Conservation (phyloP, 2,113 vertebrate genomes). For the Alaudala cheleensis region DNA sequence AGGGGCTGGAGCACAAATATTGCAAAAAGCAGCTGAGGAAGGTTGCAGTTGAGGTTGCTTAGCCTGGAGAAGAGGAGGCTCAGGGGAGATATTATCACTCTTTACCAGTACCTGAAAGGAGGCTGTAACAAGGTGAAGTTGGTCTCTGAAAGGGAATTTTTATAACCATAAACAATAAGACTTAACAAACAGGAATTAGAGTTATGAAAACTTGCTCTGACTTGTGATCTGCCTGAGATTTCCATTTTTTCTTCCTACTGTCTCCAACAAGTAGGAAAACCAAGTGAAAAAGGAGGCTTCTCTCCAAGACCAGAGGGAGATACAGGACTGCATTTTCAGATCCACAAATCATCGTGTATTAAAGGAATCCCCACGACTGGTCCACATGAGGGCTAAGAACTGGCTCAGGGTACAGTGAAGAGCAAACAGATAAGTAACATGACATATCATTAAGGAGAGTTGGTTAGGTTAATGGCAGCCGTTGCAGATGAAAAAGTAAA, state of each 20-base stretch:
- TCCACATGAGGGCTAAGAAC: not conserved
- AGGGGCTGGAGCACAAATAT: not conserved
- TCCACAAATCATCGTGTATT: not conserved
- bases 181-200: not conserved
- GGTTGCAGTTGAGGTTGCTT: not conserved
- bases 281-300: not conserved
- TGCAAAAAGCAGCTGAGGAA: not conserved
- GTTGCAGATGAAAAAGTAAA: not conserved
- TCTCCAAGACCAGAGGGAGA: not conserved
- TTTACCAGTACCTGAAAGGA: not conserved
- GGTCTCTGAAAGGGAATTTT: not conserved
- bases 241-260: not conserved
- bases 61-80: not conserved
- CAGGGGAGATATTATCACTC: not conserved
- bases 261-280: not conserved
- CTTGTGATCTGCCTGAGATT: not conserved
- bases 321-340: not conserved
- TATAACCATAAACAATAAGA: not conserved
- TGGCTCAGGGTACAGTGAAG: not conserved
- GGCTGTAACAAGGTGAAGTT: not conserved
- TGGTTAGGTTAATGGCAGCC: not conserved
- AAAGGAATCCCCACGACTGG: not conserved
- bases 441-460: not conserved
- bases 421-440: not conserved
- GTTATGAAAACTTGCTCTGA: not conserved